Conservation (phyloP, 2,113 vertebrate species). For the Odocoileus virginianus region DNA sequence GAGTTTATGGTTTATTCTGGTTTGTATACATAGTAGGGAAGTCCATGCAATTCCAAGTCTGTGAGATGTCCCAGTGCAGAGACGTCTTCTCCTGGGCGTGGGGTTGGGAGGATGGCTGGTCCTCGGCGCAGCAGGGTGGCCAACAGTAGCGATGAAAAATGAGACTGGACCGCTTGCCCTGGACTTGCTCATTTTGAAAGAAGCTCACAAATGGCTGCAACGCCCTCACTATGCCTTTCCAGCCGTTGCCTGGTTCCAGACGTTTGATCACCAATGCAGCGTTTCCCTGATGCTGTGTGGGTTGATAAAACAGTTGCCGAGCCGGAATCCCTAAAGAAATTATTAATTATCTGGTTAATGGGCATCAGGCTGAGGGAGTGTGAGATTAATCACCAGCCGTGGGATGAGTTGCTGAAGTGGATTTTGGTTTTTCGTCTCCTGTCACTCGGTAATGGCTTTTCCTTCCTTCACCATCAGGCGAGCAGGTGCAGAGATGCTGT, state of each 20-base stretch:
- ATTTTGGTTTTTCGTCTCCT: slow-evolving; percentile 88
- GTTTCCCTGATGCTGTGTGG: slow-evolving; percentile 81
- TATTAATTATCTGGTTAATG: slow-evolving; percentile 99
- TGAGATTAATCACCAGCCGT: slow-evolving; percentile 95
- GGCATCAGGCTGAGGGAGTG: slow-evolving; percentile 92
- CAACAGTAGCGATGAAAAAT: slow-evolving; percentile 2
- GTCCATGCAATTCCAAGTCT: not conserved
- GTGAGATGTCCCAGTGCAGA: not conserved
- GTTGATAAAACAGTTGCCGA: slow-evolving; percentile 93
- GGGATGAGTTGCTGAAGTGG: slow-evolving; percentile 89
- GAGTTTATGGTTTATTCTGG: not conserved
- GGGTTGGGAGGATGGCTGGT: not conserved
- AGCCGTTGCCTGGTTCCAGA: slow-evolving; percentile 67
- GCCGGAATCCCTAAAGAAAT: slow-evolving; percentile 94
- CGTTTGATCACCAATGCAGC: slow-evolving; percentile 75
- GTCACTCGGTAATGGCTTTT: slow-evolving; percentile 88
- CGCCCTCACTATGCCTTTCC: slow-evolving; percentile 60
- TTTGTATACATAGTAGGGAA: not conserved
- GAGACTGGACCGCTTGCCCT: not conserved
- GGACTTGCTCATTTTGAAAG: not conserved
- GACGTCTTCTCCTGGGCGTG: not conserved
- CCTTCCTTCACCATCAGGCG: slow-evolving; percentile 86
- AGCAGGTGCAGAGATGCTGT: slow-evolving; percentile 88
- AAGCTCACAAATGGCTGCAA: slow-evolving; percentile 45
- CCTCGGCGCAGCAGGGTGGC: slow-evolving; percentile 8